These are phyloP conservation scores for Dorcus parallelipipedus DNA, from an alignment of 2,888 invertebrate genomes.

Conservation along the genomic window DNA sequence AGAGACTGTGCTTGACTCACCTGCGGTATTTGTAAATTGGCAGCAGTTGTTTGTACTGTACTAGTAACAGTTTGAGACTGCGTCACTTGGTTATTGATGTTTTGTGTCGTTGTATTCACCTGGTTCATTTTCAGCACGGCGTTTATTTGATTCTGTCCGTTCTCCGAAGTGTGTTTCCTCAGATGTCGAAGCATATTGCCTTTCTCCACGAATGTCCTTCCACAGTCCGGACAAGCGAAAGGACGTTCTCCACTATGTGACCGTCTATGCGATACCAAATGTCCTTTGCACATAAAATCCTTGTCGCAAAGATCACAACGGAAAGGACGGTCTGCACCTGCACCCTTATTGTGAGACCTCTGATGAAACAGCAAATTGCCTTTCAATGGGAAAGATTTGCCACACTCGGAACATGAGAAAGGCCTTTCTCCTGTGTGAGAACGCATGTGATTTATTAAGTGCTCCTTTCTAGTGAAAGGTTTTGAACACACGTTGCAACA, in stretches of 20 bases:
- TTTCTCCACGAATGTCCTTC: conserved; percentile 75
- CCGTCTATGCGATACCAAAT: conserved; percentile 76
- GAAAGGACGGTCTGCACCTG: conserved; percentile 53
- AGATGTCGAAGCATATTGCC: conserved; percentile 74
- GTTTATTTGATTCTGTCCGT: conserved; percentile 25
- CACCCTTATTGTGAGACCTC: conserved; percentile 76
- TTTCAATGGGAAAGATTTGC: conserved; percentile 81
- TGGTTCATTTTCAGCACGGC: background rate
- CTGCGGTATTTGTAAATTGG: conserved; percentile 42
- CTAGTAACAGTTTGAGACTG: conserved; percentile 22
- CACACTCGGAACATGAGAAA: conserved; percentile 80
- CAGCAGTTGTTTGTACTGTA: conserved; percentile 32
- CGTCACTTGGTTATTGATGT: conserved; percentile 5
- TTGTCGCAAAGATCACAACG: conserved; percentile 81
- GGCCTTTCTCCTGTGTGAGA: conserved; percentile 76
- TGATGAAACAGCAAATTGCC: conserved; percentile 78
- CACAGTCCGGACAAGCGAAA: conserved; percentile 68
- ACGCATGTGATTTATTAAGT: conserved; percentile 73
- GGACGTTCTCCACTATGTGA: conserved; percentile 68
- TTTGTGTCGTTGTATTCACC: conserved; percentile 2
- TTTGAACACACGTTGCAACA: conserved; percentile 72
- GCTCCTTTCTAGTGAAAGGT: conserved; percentile 71
- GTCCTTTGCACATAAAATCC: conserved; percentile 85
- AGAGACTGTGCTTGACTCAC: conserved; percentile 40
- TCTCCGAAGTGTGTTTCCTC: conserved; percentile 64